phyloP scores from a whole-genome alignment of 2,888 invertebrate genomes.

The Falcaria lacertinaria region DNA sequence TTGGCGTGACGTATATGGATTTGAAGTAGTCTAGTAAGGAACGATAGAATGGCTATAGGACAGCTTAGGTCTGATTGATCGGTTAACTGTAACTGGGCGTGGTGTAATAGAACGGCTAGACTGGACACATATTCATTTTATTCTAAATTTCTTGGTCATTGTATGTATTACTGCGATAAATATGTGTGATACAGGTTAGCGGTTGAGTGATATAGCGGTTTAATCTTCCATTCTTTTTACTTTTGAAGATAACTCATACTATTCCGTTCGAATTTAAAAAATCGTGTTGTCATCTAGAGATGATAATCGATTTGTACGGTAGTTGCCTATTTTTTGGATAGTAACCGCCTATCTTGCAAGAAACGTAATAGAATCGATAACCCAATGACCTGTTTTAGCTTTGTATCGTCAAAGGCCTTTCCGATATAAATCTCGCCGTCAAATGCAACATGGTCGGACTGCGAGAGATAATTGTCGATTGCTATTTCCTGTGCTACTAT shows the following conservation, averaged over 20 bases:
- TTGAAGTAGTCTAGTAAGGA: slow-evolving; percentile 38
- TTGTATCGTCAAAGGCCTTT: slow-evolving; percentile 24
- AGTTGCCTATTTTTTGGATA: too few species aligned
- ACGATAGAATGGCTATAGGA: slow-evolving; percentile 46
- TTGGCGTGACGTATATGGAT: slow-evolving; percentile 59
- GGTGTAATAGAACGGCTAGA: slow-evolving; percentile 29
- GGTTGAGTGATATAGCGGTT: not conserved
- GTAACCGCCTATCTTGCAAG: slow-evolving; percentile 10
- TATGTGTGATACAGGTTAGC: not conserved
- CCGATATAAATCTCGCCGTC: slow-evolving; percentile 48
- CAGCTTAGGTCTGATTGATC: slow-evolving; percentile 57
- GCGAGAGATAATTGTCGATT: slow-evolving; percentile 58
- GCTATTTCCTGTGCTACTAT: slow-evolving; percentile 70
- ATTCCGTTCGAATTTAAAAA: too few species aligned
- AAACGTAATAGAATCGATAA: slow-evolving; percentile 27
- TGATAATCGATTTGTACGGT: too few species aligned
- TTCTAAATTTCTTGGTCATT: slow-evolving; percentile 37
- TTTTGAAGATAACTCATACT: not conserved
- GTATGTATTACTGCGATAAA: slow-evolving; percentile 20
- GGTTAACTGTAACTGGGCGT: slow-evolving; percentile 60
- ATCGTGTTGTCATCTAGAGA: too few species aligned
- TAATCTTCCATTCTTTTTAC: not conserved
- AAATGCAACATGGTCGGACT: slow-evolving; percentile 36
- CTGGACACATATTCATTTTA: slow-evolving; percentile 34
- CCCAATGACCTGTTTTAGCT: slow-evolving; percentile 32